Percentiles rank a stretch among this genome's conserved stretches.
Evolutionary conservation across 1,140 invertebrate genomes (phyloP).

Genomic region (Sinonovacula constricta): DNA sequence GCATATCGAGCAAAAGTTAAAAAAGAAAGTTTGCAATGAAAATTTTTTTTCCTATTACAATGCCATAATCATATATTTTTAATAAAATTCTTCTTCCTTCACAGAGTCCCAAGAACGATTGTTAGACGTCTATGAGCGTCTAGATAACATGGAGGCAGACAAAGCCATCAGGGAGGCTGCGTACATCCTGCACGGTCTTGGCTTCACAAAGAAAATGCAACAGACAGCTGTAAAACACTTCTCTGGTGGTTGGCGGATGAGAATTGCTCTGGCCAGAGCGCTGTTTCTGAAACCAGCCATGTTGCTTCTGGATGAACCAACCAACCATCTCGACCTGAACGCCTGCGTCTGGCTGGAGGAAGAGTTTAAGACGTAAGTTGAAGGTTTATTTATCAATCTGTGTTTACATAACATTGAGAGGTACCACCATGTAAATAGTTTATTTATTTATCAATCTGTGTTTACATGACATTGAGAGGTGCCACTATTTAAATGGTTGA

Average conservation of each 20-base stretch:
- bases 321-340: constrained; percentile 88
- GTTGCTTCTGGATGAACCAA: constrained; percentile 83
- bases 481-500: no score
- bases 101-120: constrained; percentile 95
- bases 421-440: no score
- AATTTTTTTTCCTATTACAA: no score
- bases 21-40: no score
- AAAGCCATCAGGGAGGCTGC: constrained; percentile 96
- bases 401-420: no score
- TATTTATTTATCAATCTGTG: no score
- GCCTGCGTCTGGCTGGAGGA: constrained; percentile 99
- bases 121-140: constrained; percentile 97
- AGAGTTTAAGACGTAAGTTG: constrained; percentile 93
- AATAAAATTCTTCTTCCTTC: no score
- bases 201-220: constrained; percentile 98
- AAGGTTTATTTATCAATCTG: no score
- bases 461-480: no score
- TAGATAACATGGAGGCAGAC: constrained; percentile 98
- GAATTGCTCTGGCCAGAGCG: constrained; percentile 94
- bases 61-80: no score
- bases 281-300: constrained; percentile 77
- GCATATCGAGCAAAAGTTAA: no score
- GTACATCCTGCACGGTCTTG: constrained; percentile 96
- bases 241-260: constrained; percentile 97
- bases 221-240: constrained; percentile 79